Percentiles rank a stretch among this genome's conserved stretches.
phyloP scores from a whole-genome alignment of 2,113 vertebrate species.

The Lophotis ruficrista region DNA sequence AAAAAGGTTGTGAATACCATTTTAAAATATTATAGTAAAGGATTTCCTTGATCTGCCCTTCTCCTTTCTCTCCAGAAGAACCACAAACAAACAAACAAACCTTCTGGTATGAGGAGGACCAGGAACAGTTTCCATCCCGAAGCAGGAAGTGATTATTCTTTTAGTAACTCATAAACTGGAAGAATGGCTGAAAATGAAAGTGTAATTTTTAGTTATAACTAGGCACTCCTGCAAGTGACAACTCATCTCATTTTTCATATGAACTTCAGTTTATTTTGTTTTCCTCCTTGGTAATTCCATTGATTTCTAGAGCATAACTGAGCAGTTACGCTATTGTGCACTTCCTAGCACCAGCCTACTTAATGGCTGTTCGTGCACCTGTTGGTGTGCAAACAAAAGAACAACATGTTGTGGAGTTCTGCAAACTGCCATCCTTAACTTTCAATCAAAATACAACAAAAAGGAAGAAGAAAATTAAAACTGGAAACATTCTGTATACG shows the following conservation, averaged over 20 bases:
- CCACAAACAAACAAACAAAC: neutral
- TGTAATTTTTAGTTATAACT: neutral
- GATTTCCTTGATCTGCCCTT: neutral
- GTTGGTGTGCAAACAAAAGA: conserved; percentile 47
- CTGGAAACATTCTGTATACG: neutral
- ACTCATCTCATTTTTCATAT: neutral
- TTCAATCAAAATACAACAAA: conserved; percentile 6
- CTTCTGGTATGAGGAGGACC: neutral
- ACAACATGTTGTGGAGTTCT: neutral
- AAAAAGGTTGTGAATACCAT: neutral
- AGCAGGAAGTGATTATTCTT: conserved; percentile 31
- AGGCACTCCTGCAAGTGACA: neutral
- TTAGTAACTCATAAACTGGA: conserved; percentile 21
- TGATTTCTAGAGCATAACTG: conserved; percentile 49
- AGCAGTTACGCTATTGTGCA: conserved; percentile 18
- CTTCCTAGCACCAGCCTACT: conserved; percentile 42
- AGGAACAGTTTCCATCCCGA: conserved; percentile 14
- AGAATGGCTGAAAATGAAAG: conserved; percentile 14
- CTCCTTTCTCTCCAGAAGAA: neutral
- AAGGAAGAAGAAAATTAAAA: neutral
- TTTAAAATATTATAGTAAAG: neutral
- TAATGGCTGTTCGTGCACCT: conserved; percentile 37
- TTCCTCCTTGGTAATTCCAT: conserved; percentile 15
- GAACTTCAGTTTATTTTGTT: conserved; percentile 11
- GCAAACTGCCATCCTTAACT: neutral